A percentile compares a stretch with the other conserved stretches of the same genome.
Conservation (phyloP, 2,888 invertebrate species). For the Yponomeuta evonymella region DNA sequence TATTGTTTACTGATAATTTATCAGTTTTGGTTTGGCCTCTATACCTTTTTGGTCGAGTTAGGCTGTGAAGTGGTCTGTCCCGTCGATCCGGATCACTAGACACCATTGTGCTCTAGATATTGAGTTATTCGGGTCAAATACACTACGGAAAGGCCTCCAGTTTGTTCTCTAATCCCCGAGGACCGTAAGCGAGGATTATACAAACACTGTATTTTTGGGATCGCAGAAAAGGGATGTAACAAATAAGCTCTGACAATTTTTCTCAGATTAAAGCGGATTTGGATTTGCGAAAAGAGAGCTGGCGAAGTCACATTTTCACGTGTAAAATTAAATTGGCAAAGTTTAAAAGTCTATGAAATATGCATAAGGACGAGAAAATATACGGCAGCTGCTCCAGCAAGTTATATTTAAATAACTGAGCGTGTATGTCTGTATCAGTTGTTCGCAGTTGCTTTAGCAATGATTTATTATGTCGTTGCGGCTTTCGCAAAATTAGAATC, state of each 20-base stretch:
- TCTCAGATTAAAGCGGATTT: not conserved
- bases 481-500: slow-evolving; percentile 9
- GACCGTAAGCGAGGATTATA: not conserved
- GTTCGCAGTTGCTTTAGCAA: slow-evolving; percentile 10
- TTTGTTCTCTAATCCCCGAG: slow-evolving; percentile 7
- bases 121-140: slow-evolving; percentile 11
- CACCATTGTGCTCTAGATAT: not conserved
- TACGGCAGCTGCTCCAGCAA: not conserved
- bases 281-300: not conserved
- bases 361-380: not conserved
- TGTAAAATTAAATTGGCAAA: not conserved
- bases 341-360: slow-evolving; percentile 2
- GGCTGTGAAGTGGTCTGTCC: not conserved
- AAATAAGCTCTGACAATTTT: not conserved
- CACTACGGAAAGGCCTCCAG: slow-evolving; percentile 7
- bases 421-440: not conserved
- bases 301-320: not conserved
- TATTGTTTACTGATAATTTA: no score
- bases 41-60: not conserved
- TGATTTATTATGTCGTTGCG: slow-evolving; percentile 6
- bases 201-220: slow-evolving; percentile 3
- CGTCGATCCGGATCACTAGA: not conserved
- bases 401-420: not conserved
- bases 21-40: no score
- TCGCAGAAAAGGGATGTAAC: not conserved